These are phyloP conservation scores for Cheirogaleus medius DNA, from an alignment of 2,113 vertebrate species.

Conservation along the genomic window DNA sequence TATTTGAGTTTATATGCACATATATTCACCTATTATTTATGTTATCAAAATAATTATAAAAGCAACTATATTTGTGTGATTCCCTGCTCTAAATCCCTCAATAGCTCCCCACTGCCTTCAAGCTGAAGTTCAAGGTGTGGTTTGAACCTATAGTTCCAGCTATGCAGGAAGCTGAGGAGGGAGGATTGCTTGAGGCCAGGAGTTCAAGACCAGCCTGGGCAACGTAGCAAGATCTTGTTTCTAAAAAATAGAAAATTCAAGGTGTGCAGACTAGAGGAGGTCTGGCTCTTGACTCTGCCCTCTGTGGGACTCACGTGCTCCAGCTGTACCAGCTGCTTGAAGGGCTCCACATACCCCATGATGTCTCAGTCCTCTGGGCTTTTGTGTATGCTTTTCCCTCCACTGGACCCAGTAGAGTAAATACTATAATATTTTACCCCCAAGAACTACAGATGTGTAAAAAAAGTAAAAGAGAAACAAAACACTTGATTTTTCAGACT, in stretches of 20 bases:
- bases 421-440: not conserved
- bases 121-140: not conserved
- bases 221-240: too few species aligned
- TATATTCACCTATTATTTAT: not conserved
- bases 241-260: not conserved
- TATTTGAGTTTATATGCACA: slow-evolving; percentile 4
- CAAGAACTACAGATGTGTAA: not conserved
- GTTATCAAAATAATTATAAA: not conserved
- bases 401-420: not conserved
- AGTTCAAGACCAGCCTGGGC: too few species aligned
- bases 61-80: not conserved
- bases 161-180: too few species aligned
- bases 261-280: not conserved
- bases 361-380: not conserved
- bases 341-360: not conserved
- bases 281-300: not conserved
- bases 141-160: too few species aligned
- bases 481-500: not conserved
- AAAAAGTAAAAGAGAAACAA: slow-evolving; percentile 1
- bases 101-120: not conserved
- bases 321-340: not conserved
- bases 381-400: not conserved
- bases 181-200: too few species aligned
- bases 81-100: slow-evolving; percentile 5
- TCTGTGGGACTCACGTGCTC: not conserved